phyloP scores from a whole-genome alignment of 2,797 vertebrate genomes.

The Diceros bicornis region DNA sequence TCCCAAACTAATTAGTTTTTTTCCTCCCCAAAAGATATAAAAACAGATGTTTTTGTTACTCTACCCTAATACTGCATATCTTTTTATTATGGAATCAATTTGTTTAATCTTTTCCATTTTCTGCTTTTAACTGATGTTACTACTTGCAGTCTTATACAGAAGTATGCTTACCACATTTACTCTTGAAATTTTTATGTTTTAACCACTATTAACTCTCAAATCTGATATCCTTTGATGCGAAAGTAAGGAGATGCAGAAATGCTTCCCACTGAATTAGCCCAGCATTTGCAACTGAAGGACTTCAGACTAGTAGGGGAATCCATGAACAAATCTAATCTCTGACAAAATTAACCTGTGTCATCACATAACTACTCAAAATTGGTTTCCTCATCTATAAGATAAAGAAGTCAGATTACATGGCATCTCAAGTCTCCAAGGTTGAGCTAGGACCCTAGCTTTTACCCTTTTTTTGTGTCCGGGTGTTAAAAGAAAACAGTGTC shows the following conservation, averaged over 20 bases:
- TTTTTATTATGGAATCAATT: conserved; percentile 67
- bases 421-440: background rate
- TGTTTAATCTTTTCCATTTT: conserved; percentile 66
- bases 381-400: background rate
- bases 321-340: background rate
- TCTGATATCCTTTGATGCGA: background rate
- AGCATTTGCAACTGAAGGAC: background rate
- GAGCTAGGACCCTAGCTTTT: background rate
- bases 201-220: conserved; percentile 51
- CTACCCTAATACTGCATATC: conserved; percentile 46
- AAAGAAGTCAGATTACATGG: background rate
- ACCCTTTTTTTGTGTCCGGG: background rate
- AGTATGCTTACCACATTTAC: conserved; percentile 58
- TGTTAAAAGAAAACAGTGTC: background rate
- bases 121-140: conserved; percentile 64
- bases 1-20: conserved; percentile 75
- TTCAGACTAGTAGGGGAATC: background rate
- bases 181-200: conserved; percentile 40
- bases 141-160: conserved; percentile 51
- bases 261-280: background rate
- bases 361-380: background rate
- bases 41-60: conserved; percentile 78
- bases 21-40: conserved; percentile 44
- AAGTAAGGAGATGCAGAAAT: conserved; percentile 17
- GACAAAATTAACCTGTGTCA: background rate